phyloP scores from a whole-genome alignment of 2,888 invertebrate species.

The Xylocampa areola region DNA sequence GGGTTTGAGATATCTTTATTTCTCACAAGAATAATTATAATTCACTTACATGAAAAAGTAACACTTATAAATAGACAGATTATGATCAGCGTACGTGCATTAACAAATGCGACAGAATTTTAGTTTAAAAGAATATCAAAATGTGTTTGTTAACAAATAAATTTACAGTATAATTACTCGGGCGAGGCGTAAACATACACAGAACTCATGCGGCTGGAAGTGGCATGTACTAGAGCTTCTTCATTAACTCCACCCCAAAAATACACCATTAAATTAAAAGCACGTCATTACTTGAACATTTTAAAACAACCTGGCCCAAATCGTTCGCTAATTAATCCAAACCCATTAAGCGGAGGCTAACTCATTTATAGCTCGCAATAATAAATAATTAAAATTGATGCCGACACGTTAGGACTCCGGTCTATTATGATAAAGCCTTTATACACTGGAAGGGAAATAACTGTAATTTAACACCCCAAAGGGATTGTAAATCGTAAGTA shows the following conservation, averaged over 20 bases:
- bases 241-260: slow-evolving; percentile 5
- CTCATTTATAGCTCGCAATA: slow-evolving; percentile 67
- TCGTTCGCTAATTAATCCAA: slow-evolving; percentile 53
- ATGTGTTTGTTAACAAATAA: too few relatives aligned
- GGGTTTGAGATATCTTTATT: too few relatives aligned
- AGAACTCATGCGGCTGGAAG: too few relatives aligned
- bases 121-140: too few relatives aligned
- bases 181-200: too few relatives aligned
- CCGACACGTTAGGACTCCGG: slow-evolving; percentile 67
- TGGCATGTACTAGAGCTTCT: too few relatives aligned
- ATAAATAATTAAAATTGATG: slow-evolving; percentile 79
- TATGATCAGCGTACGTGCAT: too few relatives aligned
- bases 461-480: slow-evolving; percentile 80
- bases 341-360: slow-evolving; percentile 56
- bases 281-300: slow-evolving; percentile 50
- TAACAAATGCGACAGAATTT: too few relatives aligned
- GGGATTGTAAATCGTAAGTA: slow-evolving; percentile 85
- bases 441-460: slow-evolving; percentile 76
- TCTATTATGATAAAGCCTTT: slow-evolving; percentile 74
- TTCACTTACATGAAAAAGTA: too few relatives aligned
- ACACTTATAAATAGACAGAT: too few relatives aligned
- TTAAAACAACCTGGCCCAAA: slow-evolving; percentile 43
- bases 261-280: slow-evolving; percentile 45
- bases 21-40: too few relatives aligned
- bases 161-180: too few relatives aligned